Evolutionary conservation across 2,113 vertebrate genomes (phyloP).

Genomic region (Todiramphus chloris): DNA sequence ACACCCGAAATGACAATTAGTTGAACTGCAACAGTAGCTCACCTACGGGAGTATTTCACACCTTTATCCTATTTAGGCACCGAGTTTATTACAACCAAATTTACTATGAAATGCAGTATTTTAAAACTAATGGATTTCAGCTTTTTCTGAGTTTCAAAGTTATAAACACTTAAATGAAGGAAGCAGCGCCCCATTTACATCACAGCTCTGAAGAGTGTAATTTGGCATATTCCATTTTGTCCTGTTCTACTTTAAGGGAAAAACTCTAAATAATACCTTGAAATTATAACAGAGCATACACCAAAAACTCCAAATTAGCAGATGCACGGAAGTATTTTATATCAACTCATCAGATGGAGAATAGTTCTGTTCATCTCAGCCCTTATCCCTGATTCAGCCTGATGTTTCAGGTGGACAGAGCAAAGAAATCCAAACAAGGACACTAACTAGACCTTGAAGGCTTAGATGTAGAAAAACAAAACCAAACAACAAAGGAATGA

Average conservation of each 20-base stretch:
- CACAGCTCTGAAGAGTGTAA: neutral
- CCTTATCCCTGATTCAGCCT: neutral
- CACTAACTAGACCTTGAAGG: neutral
- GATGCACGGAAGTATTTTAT: neutral
- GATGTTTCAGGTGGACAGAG: neutral
- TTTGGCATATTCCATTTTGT: neutral
- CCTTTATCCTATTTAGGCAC: neutral
- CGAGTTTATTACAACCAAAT: neutral
- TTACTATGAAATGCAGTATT: neutral
- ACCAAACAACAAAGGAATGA: neutral
- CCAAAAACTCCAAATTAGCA: neutral
- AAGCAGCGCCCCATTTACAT: rapidly evolving
- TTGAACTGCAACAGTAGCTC: neutral
- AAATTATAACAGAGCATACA: neutral
- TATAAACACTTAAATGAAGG: neutral
- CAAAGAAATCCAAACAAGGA: neutral
- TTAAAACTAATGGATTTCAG: neutral
- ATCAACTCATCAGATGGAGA: neutral
- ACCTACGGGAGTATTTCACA: neutral
- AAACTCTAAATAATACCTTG: neutral
- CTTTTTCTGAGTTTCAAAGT: neutral
- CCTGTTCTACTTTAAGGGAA: neutral
- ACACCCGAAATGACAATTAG: neutral
- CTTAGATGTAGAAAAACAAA: neutral
- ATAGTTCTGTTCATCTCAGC: neutral